phyloP scores from a whole-genome alignment of 2,888 invertebrate species.

The Autographa gamma region DNA sequence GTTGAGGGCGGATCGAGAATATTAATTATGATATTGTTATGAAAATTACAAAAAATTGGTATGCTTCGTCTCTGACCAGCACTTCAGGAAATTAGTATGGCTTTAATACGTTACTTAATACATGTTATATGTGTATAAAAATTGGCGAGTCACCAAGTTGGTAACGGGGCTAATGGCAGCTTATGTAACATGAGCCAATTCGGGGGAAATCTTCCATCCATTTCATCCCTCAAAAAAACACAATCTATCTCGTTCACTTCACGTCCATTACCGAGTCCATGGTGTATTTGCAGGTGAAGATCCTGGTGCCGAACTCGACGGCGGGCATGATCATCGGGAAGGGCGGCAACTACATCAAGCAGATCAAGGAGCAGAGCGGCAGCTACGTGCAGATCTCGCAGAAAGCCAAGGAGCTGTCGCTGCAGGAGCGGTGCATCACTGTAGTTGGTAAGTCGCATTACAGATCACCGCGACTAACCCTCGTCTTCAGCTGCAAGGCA shows the following conservation, averaged over 20 bases:
- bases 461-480: background rate
- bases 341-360: conserved; percentile 98
- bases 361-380: conserved; percentile 97
- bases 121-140: background rate
- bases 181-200: background rate
- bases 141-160: conserved; percentile 7
- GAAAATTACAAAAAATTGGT: background rate
- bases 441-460: conserved; percentile 92
- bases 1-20: background rate
- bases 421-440: conserved; percentile 98
- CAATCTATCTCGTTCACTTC: conserved; percentile 35
- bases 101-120: background rate
- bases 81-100: background rate
- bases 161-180: conserved; percentile 3
- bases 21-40: background rate
- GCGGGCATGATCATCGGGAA: conserved; percentile 99
- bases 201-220: background rate
- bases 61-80: background rate
- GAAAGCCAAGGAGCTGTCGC: conserved; percentile 97
- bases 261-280: conserved; percentile 48
- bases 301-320: conserved; percentile 98
- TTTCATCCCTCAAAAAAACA: background rate
- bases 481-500: background rate
- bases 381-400: conserved; percentile 99
- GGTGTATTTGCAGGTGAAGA: conserved; percentile 91